Conservation (phyloP, 2,113 vertebrate species). For the Gambusia affinis region DNA sequence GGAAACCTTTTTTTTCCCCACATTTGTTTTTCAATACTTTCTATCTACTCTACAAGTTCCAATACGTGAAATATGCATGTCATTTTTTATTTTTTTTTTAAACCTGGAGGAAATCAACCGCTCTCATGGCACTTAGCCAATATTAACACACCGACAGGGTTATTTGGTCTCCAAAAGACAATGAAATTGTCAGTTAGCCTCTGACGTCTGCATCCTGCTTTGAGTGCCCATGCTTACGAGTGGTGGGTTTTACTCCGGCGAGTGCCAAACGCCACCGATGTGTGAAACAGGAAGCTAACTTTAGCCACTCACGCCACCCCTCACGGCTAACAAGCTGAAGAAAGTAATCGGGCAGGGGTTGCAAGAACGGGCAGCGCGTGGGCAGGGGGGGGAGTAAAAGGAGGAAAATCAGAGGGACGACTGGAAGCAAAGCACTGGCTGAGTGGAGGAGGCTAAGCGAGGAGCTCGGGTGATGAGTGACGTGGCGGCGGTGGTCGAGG, state of each 20-base stretch:
- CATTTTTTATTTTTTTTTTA: background rate
- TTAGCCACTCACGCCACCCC: constrained; percentile 65
- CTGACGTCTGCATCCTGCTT: constrained; percentile 34
- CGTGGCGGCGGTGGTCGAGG: background rate
- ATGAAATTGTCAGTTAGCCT: constrained; percentile 49
- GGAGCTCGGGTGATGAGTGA: constrained; percentile 14
- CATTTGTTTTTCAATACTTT: background rate
- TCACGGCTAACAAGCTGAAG: constrained; percentile 65
- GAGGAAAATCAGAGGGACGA: constrained; percentile 15
- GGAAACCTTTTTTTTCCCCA: background rate
- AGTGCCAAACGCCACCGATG: constrained; percentile 41
- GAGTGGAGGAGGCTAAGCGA: background rate
- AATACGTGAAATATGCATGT: background rate
- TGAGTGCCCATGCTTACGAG: constrained; percentile 33
- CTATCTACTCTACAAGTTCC: background rate
- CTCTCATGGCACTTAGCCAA: constrained; percentile 12
- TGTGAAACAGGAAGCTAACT: constrained; percentile 69
- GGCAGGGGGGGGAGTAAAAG: constrained; percentile 14
- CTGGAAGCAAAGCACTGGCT: constrained; percentile 7
- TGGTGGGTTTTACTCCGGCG: constrained; percentile 59
- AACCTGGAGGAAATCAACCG: constrained; percentile 25
- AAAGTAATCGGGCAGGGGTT: background rate
- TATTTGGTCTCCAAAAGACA: constrained; percentile 13
- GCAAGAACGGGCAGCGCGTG: background rate
- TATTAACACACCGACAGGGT: constrained; percentile 21